These are phyloP conservation scores for Helarctos malayanus DNA, from an alignment of 2,797 vertebrate genomes.

Conservation along the genomic window DNA sequence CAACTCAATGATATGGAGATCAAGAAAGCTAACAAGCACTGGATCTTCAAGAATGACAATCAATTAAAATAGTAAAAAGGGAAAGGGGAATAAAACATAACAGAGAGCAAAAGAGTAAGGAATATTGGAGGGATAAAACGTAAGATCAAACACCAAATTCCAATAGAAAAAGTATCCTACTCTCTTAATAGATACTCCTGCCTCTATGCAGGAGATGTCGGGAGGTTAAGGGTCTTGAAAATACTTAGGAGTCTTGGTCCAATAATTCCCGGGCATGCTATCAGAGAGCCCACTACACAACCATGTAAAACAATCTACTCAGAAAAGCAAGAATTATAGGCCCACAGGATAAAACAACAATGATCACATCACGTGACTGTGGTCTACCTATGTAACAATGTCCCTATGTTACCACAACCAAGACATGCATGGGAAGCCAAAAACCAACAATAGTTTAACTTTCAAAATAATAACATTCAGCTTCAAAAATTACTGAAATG, in stretches of 20 bases:
- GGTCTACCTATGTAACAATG: background rate
- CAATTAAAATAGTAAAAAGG: background rate
- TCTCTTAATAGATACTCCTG: background rate
- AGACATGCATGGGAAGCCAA: background rate
- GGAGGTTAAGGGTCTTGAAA: background rate
- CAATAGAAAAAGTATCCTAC: background rate
- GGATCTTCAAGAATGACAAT: background rate
- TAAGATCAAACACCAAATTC: slow-evolving; percentile 33
- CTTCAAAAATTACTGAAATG: slow-evolving; percentile 45
- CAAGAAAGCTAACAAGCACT: background rate
- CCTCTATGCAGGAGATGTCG: background rate
- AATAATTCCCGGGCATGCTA: background rate
- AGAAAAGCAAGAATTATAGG: background rate
- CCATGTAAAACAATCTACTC: background rate
- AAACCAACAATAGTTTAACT: background rate
- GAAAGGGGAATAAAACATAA: slow-evolving; percentile 23
- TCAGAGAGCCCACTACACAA: background rate
- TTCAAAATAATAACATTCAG: slow-evolving; percentile 28
- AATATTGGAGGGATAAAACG: background rate
- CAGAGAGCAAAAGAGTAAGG: slow-evolving; percentile 24
- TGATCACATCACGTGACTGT: background rate
- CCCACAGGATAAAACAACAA: background rate
- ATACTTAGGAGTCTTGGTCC: background rate
- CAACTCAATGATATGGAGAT: background rate
- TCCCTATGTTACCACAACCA: background rate